Conservation (phyloP, 64 coral and sea anemone genomes). For the Anthopleura sola region DNA sequence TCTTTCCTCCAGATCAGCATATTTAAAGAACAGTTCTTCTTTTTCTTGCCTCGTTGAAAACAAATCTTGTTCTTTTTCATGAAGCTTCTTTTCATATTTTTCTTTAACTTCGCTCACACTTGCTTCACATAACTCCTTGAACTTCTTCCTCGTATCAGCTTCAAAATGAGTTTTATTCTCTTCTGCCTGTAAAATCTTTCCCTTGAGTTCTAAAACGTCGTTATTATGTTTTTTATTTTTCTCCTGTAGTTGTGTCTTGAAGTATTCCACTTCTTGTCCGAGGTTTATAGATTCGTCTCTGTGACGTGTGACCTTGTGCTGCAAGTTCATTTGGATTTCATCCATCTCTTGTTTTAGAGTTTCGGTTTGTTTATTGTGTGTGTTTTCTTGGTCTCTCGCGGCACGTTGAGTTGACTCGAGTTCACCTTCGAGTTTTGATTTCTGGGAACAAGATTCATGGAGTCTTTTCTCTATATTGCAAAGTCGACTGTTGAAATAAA, state of each 20-base stretch:
- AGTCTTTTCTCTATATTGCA: constrained; percentile 46
- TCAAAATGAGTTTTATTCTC: constrained; percentile 33
- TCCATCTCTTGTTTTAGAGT: constrained; percentile 52
- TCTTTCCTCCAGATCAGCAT: not conserved
- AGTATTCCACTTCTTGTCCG: constrained; percentile 41
- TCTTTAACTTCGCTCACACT: constrained; percentile 50
- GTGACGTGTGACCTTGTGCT: constrained; percentile 54
- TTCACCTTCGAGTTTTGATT: constrained; percentile 77
- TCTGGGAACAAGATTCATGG: constrained; percentile 57
- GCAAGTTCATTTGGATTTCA: constrained; percentile 26
- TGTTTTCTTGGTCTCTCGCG: constrained; percentile 27
- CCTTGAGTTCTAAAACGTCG: constrained; percentile 39
- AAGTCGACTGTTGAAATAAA: constrained; percentile 35
- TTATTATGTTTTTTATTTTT: constrained; percentile 42
- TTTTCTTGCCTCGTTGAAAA: constrained; percentile 34
- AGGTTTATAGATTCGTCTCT: constrained; percentile 43
- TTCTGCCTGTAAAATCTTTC: constrained; percentile 53
- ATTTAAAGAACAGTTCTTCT: constrained; percentile 31
- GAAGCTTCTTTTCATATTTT: constrained; percentile 48
- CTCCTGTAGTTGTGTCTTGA: constrained; percentile 22
- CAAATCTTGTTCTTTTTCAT: constrained; percentile 27
- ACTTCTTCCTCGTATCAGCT: constrained; percentile 14
- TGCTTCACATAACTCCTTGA: constrained; percentile 19
- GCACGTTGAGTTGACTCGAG: constrained; percentile 61
- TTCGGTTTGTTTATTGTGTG: constrained; percentile 37